phyloP scores from a whole-genome alignment of 1,140 invertebrate genomes.

The Mesaphorura yosii region DNA sequence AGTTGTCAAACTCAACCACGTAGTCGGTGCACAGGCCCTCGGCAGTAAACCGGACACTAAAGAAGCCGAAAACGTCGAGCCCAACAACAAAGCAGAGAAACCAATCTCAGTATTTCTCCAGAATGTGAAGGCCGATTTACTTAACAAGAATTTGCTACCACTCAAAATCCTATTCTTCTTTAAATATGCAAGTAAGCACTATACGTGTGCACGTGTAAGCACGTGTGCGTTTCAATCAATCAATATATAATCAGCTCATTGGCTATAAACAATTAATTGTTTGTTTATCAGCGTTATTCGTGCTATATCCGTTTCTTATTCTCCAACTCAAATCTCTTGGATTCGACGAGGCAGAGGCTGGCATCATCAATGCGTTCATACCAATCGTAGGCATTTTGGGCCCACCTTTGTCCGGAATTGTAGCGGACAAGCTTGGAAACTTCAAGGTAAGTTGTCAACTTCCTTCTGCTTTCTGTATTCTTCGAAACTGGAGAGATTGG shows the following conservation, averaged over 20 bases:
- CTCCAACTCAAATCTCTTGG: slow-evolving; percentile 75
- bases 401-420: slow-evolving; percentile 60
- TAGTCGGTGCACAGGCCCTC: no score
- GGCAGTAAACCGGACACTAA: no score
- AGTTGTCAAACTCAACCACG: no score
- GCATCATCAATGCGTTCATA: slow-evolving; percentile 71
- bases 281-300: slow-evolving; percentile 49
- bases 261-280: slow-evolving; percentile 5
- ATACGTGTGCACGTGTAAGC: no score
- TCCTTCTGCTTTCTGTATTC: no score
- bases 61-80: no score
- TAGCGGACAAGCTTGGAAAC: slow-evolving; percentile 67
- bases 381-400: slow-evolving; percentile 64
- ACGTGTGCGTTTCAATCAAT: not conserved
- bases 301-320: slow-evolving; percentile 70
- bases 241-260: not conserved
- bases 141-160: slow-evolving; percentile 56
- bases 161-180: slow-evolving; percentile 64
- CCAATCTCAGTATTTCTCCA: no score
- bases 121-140: slow-evolving; percentile 55
- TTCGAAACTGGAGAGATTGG: no score
- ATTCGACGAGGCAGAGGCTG: slow-evolving; percentile 68
- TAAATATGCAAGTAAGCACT: slow-evolving; percentile 58
- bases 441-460: slow-evolving; percentile 58
- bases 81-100: no score